These are phyloP conservation scores for Carcinoscorpius rotundicauda DNA, from an alignment of 1,140 invertebrate genomes.

Conservation along the genomic window DNA sequence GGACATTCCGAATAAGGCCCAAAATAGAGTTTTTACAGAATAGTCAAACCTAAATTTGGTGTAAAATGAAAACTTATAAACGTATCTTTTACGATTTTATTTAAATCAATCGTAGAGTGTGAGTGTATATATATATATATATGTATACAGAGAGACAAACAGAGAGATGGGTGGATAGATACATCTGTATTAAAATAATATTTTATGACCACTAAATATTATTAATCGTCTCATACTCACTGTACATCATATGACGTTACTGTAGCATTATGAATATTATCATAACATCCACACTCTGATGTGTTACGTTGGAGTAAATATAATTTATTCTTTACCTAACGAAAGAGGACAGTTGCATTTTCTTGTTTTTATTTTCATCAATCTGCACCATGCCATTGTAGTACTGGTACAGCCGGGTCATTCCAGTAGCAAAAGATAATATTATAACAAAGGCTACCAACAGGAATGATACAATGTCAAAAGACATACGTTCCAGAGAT, in stretches of 20 bases:
- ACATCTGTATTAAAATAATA: no score
- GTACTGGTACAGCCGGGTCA: constrained; percentile 12
- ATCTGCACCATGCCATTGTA: constrained; percentile 12
- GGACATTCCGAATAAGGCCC: constrained; percentile 51
- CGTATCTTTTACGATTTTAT: neutral
- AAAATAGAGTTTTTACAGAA: constrained; percentile 54
- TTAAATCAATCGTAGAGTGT: neutral
- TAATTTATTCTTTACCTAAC: constrained; percentile 2
- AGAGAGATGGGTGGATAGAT: no score
- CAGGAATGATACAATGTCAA: constrained; percentile 11
- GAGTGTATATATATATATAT: neutral
- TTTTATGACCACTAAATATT: no score
- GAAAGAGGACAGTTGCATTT: constrained; percentile 2
- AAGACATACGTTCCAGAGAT: constrained; percentile 10
- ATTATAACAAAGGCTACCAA: constrained; percentile 6
- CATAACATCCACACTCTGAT: no score
- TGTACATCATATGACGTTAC: no score
- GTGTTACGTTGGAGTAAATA: no score
- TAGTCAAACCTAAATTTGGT: constrained; percentile 1
- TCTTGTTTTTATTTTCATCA: neutral
- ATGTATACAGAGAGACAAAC: neutral
- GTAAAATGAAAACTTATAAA: neutral
- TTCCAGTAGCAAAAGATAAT: constrained; percentile 1
- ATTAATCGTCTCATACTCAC: no score
- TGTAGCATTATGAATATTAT: no score